Evolutionary conservation across 1,140 invertebrate species (phyloP), one percentile per base, ranked within the genome.

Genomic region (Anoplophora glabripennis): DNA sequence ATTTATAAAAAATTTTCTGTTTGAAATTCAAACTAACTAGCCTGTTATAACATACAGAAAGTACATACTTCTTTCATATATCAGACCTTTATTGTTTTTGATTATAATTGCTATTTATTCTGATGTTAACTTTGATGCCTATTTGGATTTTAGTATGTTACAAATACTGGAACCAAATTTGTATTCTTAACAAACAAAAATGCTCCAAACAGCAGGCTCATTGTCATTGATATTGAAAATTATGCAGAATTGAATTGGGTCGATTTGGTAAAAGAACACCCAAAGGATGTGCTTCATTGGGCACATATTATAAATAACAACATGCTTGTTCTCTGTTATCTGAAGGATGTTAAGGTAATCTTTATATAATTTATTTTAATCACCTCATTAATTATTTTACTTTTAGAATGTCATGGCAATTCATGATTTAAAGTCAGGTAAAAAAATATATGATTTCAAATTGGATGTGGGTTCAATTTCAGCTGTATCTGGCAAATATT

Each of bases 101-200:
- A n/a, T 28, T 28, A 28, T 2, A 3, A 28, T 28, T 28, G 21
- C 5, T 28, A 28, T 5, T 5, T 28, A 2, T 28, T 28, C 5
- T 28, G 21, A 28, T 28, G 5, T 28, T 28, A 28, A 3, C 5
- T 28, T 2, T 28, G 21, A 15, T 45, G 10, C 17, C 10, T 3
- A 11, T 46, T 7, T 17, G 66, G n/a, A 45, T 80, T 80, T 57
- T 78, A 96, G 87, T 98, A 96, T 74, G 81, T 99, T 11, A 94
- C 94, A 14, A 98, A 97, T 78, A 84, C 89, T 64, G 94, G 88
- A 8, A 81, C 85, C 0, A 82, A 89, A 59, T 90, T 89, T 63
- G 86, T 93, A 69, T 93, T 99, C 73, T 86, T 89, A 18, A 99
- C 96, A 21, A 98, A 99, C 77, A 92, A 93, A 78, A 85, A 94